These are phyloP conservation scores for Drosophila borealis DNA, from an alignment of 2,888 invertebrate genomes.

Conservation along the genomic window DNA sequence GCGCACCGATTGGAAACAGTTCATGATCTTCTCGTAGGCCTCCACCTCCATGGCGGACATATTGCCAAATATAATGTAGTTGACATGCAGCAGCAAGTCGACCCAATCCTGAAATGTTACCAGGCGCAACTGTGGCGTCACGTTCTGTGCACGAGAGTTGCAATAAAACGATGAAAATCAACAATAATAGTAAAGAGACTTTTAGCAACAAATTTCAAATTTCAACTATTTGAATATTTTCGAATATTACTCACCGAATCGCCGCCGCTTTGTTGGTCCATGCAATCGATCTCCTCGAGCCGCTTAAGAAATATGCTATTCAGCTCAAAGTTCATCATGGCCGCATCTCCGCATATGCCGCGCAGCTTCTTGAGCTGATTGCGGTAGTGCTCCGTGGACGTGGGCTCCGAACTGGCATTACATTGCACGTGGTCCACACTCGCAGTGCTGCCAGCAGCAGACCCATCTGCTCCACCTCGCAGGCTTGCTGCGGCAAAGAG, in stretches of 20 bases:
- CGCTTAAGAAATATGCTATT: slow-evolving; percentile 88
- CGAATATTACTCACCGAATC: slow-evolving; percentile 76
- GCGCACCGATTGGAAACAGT: slow-evolving; percentile 82
- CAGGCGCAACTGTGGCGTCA: slow-evolving; percentile 87
- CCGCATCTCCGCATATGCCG: slow-evolving; percentile 48
- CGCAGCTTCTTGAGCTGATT: slow-evolving; percentile 33
- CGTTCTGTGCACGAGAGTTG: not conserved
- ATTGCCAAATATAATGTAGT: slow-evolving; percentile 87
- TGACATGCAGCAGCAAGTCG: slow-evolving; percentile 87
- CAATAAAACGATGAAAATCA: too few relatives aligned
- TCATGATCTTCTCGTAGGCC: slow-evolving; percentile 86
- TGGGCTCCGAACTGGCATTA: not conserved
- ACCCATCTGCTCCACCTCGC: not conserved
- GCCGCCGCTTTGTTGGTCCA: slow-evolving; percentile 81
- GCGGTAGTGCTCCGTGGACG: slow-evolving; percentile 33
- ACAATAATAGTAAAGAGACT: too few relatives aligned
- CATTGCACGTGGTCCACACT: not conserved
- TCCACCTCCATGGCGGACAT: slow-evolving; percentile 88
- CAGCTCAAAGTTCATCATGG: slow-evolving; percentile 85
- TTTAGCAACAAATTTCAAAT: too few relatives aligned
- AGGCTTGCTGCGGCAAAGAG: not conserved
- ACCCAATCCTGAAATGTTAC: slow-evolving; percentile 88
- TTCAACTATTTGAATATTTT: too few relatives aligned
- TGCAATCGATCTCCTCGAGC: slow-evolving; percentile 86
- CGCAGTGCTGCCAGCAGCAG: not conserved